Conservation (phyloP, 2,113 vertebrate species). For the Nibea coibor region DNA sequence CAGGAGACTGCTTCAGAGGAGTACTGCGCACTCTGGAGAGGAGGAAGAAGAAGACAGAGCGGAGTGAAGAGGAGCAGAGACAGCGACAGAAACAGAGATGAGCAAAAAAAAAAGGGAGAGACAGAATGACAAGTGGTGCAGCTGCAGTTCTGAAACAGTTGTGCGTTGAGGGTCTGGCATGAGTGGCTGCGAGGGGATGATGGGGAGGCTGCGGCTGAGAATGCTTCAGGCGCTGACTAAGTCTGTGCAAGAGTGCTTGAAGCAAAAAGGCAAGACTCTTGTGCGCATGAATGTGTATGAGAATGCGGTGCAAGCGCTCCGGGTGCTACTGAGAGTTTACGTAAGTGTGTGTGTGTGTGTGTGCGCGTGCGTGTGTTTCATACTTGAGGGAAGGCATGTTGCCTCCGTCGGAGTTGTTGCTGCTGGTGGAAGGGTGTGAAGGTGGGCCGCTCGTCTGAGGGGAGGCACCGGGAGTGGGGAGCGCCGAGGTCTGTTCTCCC, state of each 20-base stretch:
- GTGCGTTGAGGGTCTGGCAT: conserved; percentile 51
- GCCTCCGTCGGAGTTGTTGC: conserved; percentile 96
- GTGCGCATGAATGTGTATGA: conserved; percentile 27
- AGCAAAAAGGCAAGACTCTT: conserved; percentile 63
- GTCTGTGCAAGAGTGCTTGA: conserved; percentile 67
- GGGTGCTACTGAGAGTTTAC: conserved; percentile 20
- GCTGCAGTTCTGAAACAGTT: conserved; percentile 52
- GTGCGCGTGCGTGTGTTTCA: conserved; percentile 28
- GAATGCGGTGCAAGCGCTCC: conserved; percentile 36
- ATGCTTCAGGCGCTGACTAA: conserved; percentile 62
- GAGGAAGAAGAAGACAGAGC: background rate
- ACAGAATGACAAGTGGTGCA: conserved; percentile 41
- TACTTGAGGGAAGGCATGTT: conserved; percentile 98
- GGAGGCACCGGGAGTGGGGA: conserved; percentile 89
- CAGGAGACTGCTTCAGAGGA: conserved; percentile 95
- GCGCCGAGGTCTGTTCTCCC: conserved; percentile 89
- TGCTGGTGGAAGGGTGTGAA: conserved; percentile 95
- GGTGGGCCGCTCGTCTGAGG: conserved; percentile 91
- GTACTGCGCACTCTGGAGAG: conserved; percentile 92
- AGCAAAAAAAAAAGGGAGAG: background rate
- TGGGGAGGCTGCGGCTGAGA: conserved; percentile 53
- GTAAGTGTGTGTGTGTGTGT: conserved; percentile 33
- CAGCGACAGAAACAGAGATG: background rate
- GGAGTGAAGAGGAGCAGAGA: background rate
- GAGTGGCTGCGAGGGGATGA: conserved; percentile 57